Evolutionary conservation across 2,888 invertebrate species (phyloP).

Genomic region (Lepetodrilus schrolli): DNA sequence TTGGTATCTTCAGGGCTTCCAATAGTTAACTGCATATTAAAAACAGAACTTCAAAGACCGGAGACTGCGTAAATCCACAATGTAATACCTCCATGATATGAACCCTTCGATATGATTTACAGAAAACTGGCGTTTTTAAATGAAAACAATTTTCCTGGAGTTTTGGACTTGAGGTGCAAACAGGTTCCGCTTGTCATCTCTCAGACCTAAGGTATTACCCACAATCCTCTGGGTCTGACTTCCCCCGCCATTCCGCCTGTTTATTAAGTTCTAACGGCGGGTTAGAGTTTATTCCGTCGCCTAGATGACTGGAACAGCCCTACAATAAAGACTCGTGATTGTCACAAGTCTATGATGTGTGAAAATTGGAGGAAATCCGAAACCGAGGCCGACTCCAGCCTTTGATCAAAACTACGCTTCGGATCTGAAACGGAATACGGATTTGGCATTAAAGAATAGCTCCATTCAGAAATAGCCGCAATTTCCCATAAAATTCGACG

Average conservation of each 20-base stretch:
- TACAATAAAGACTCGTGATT: conserved; percentile 19
- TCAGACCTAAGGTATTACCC: neutral
- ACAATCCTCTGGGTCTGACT: neutral
- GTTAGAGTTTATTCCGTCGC: conserved; percentile 11
- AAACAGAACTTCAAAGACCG: too few species aligned
- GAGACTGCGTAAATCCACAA: too few species aligned
- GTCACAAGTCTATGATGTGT: conserved; percentile 18
- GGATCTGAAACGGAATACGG: conserved; percentile 25
- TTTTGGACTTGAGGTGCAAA: too few species aligned
- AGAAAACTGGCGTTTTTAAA: too few species aligned
- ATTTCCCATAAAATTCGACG: neutral
- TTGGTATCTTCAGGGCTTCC: too few species aligned
- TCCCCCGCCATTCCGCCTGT: neutral
- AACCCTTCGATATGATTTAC: too few species aligned
- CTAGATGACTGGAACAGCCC: neutral
- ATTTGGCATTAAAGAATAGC: conserved; percentile 12
- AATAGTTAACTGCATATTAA: too few species aligned
- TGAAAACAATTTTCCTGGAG: too few species aligned
- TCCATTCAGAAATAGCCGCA: conserved; percentile 17
- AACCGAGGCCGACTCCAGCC: conserved; percentile 1
- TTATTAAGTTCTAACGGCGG: neutral
- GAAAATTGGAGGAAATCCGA: conserved; percentile 19
- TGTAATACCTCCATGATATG: too few species aligned
- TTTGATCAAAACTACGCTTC: conserved; percentile 21
- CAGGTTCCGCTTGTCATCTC: too few species aligned